phyloP scores from a whole-genome alignment of 2,113 vertebrate species.

The Delphinus delphis region DNA sequence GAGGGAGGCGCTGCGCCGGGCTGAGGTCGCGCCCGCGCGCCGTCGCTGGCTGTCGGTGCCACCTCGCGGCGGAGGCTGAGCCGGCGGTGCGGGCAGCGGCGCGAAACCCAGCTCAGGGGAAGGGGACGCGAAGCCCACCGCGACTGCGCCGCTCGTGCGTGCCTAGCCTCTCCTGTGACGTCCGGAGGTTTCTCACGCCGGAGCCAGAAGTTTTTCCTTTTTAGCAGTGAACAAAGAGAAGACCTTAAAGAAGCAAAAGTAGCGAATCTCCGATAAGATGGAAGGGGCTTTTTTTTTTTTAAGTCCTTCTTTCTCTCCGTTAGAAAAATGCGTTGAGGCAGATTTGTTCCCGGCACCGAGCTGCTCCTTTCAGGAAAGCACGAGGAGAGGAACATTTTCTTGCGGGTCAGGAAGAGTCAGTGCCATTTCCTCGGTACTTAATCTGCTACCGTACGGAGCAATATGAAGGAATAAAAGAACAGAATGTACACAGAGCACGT shows the following conservation, averaged over 20 bases:
- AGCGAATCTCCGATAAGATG: not conserved
- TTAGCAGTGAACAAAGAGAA: slow-evolving; percentile 4
- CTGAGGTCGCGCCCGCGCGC: not conserved
- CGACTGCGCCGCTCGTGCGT: not conserved
- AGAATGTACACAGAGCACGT: not conserved
- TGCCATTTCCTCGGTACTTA: not conserved
- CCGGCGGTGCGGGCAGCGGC: not conserved
- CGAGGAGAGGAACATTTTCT: not conserved
- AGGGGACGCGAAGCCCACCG: not conserved
- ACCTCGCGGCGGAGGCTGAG: slow-evolving; percentile 78
- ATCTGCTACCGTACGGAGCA: not conserved
- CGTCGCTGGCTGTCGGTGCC: slow-evolving; percentile 76
- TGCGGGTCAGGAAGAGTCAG: not conserved
- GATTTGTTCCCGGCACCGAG: not conserved
- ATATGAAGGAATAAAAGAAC: not conserved
- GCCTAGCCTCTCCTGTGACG: not conserved
- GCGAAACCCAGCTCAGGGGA: not conserved
- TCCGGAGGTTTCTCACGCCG: not conserved
- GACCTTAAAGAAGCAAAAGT: not conserved
- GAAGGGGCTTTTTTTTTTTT: not conserved
- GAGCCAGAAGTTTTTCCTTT: not conserved
- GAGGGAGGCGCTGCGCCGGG: not conserved
- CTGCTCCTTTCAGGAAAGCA: not conserved
- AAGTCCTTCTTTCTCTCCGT: not conserved
- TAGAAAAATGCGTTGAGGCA: slow-evolving; percentile 14